A percentile compares a stretch with the other conserved stretches of the same genome.
Conservation (phyloP, 2,888 invertebrate species). For the Syrista parreyssii region DNA sequence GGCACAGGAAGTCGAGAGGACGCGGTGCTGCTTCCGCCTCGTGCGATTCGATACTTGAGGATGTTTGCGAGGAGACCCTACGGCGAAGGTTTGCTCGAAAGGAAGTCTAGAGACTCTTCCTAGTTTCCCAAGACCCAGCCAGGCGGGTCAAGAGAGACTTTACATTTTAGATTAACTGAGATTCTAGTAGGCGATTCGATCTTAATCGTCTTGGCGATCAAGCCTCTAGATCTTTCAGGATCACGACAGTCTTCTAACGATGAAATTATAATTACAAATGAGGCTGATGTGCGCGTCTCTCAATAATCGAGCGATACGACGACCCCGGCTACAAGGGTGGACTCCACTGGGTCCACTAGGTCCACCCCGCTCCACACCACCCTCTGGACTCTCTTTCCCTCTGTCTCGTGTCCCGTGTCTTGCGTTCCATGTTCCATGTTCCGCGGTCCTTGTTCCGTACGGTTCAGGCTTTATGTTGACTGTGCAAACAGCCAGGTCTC, state of each 20-base stretch:
- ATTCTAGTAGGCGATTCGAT: slow-evolving; percentile 19
- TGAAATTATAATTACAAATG: slow-evolving; percentile 65
- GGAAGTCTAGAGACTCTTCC: slow-evolving; percentile 13
- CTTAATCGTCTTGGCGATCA: slow-evolving; percentile 37
- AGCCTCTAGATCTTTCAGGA: slow-evolving; percentile 35
- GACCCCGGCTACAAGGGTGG: slow-evolving; percentile 16
- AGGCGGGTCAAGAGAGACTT: slow-evolving; percentile 16
- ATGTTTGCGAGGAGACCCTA: background rate
- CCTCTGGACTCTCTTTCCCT: background rate
- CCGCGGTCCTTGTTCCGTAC: slow-evolving; percentile 7
- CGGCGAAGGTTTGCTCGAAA: background rate
- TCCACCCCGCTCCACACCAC: background rate
- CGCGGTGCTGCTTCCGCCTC: too few species aligned
- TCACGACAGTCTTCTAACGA: slow-evolving; percentile 63
- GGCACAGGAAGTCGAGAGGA: background rate
- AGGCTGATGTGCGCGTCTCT: slow-evolving; percentile 28
- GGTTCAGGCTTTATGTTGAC: background rate
- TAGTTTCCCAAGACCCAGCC: slow-evolving; percentile 24
- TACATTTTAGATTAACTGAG: slow-evolving; percentile 30
- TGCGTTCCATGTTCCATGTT: slow-evolving; percentile 7
- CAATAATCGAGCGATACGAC: slow-evolving; percentile 23
- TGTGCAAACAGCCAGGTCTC: slow-evolving; percentile 2
- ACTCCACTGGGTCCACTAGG: background rate
- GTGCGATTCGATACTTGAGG: background rate
- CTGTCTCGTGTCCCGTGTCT: slow-evolving; percentile 11